A percentile compares a stretch with the other conserved stretches of the same genome.
Evolutionary conservation across 2,113 vertebrate genomes (phyloP).

Genomic region (Aptenodytes forsteri): DNA sequence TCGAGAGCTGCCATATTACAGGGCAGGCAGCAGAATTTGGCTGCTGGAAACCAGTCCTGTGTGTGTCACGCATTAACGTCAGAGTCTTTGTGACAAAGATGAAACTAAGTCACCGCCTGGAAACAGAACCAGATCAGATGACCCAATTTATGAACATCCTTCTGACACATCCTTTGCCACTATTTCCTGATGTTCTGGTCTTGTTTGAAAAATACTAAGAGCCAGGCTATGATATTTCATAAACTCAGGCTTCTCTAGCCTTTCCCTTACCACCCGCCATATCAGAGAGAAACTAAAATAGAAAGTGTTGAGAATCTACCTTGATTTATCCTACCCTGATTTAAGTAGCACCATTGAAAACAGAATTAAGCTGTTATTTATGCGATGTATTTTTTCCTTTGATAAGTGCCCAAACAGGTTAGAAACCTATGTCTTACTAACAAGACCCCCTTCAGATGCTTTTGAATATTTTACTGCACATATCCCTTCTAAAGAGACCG

Average conservation of each 20-base stretch:
- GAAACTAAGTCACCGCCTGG: not conserved
- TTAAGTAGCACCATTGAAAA: not conserved
- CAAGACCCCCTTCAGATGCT: not conserved
- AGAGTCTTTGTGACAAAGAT: not conserved
- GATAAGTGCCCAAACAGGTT: not conserved
- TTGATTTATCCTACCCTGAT: not conserved
- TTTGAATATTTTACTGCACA: not conserved
- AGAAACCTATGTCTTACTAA: not conserved
- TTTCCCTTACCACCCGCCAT: not conserved
- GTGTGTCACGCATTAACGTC: not conserved
- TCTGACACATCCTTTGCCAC: not conserved
- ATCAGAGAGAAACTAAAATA: not conserved
- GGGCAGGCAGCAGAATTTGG: not conserved
- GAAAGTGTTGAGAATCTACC: not conserved
- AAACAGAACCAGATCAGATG: not conserved
- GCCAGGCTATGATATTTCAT: not conserved
- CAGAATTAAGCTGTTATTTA: not conserved
- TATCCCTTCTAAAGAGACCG: not conserved
- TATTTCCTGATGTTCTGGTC: not conserved
- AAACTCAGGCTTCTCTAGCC: not conserved
- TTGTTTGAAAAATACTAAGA: not conserved
- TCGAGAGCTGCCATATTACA: not conserved
- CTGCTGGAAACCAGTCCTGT: not conserved
- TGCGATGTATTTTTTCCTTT: not conserved
- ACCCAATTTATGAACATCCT: not conserved